A percentile compares a stretch with the other conserved stretches of the same genome.
Conservation (phyloP, 35 echinoderm and acorn worm genomes). For the Amphiura filiformis region DNA sequence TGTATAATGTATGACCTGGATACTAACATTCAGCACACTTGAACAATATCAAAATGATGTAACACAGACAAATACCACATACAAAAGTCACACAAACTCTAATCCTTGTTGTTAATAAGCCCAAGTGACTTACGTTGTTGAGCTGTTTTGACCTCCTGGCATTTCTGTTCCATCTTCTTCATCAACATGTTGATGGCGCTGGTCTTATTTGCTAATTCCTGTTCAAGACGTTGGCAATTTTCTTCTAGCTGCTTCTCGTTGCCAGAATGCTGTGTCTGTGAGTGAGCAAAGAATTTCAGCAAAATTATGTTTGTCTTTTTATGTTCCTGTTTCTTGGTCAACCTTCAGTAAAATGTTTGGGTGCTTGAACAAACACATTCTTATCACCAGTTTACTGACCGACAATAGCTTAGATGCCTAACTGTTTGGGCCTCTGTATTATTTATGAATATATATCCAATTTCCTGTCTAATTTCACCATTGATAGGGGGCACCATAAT, state of each 20-base stretch:
- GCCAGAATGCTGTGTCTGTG: neutral
- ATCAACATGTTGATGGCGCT: slow-evolving; percentile 2
- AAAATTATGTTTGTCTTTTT: neutral
- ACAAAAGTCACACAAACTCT: too few relatives aligned
- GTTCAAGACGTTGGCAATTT: neutral
- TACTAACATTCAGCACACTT: too few relatives aligned
- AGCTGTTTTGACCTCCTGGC: neutral
- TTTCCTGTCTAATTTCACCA: too few relatives aligned
- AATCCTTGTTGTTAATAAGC: too few relatives aligned
- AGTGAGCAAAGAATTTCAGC: neutral
- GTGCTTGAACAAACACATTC: neutral
- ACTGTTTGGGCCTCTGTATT: too few relatives aligned
- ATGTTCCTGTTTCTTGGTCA: too few relatives aligned
- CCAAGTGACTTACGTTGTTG: slow-evolving; percentile 18
- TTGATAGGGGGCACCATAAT: too few relatives aligned
- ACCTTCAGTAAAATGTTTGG: neutral
- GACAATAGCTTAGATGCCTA: neutral
- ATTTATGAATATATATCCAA: too few relatives aligned
- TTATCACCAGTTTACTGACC: neutral
- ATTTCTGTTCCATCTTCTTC: slow-evolving; percentile 17
- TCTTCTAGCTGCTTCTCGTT: neutral
- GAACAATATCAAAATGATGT: too few relatives aligned
- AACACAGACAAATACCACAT: too few relatives aligned
- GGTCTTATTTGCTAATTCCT: neutral
- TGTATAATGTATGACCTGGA: too few relatives aligned